Evolutionary conservation across 2,888 invertebrate species (phyloP).

Genomic region (Andrena haemorrhoa): DNA sequence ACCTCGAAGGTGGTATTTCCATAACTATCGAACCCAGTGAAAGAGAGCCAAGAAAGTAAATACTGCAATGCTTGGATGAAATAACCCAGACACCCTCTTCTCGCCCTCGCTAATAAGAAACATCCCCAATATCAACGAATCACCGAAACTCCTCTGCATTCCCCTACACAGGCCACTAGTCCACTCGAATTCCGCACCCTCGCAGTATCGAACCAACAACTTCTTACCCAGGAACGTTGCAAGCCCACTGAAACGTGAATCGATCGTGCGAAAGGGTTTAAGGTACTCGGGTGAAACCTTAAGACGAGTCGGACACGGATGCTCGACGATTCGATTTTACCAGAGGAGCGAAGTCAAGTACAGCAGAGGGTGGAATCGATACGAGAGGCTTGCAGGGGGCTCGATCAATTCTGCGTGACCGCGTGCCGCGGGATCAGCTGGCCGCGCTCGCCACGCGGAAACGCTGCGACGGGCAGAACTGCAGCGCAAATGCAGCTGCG

Average conservation of each 20-base stretch:
- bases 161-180: neutral
- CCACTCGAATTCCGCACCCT: neutral
- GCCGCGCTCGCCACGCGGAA: slow-evolving; percentile 19
- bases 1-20: neutral
- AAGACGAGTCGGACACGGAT: neutral
- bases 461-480: slow-evolving; percentile 17
- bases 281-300: too few relatives aligned
- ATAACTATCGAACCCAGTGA: neutral
- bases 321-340: slow-evolving; percentile 18
- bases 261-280: neutral
- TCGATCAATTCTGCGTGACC: slow-evolving; percentile 33
- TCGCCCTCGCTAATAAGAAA: neutral
- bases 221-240: neutral
- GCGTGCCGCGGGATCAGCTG: slow-evolving; percentile 16
- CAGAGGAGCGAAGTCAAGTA: neutral
- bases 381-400: neutral
- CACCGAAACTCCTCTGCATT: neutral
- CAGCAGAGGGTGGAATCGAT: slow-evolving; percentile 37
- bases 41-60: neutral
- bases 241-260: neutral
- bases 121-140: neutral
- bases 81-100: too few relatives aligned
- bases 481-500: slow-evolving; percentile 40
- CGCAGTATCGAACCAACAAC: neutral
- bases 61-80: too few relatives aligned